phyloP scores from a whole-genome alignment of 2,113 vertebrate genomes.

The Struthidea cinerea region DNA sequence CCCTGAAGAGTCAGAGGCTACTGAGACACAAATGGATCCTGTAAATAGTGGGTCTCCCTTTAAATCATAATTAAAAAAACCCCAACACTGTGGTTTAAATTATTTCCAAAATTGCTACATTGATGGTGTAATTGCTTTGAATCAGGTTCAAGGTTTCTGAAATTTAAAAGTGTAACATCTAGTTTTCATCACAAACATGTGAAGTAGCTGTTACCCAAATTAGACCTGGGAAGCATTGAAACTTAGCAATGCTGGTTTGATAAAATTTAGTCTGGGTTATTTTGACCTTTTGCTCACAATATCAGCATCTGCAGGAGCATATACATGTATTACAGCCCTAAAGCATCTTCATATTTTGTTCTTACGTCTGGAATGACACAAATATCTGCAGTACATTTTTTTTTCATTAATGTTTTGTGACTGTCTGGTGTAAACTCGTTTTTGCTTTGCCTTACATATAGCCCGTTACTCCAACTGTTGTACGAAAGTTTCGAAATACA shows the following conservation, averaged over 20 bases:
- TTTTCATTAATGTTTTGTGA: neutral
- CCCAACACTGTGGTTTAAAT: neutral
- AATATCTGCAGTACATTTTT: neutral
- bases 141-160: neutral
- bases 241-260: neutral
- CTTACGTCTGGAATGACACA: neutral
- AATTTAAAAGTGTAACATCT: neutral
- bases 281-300: neutral
- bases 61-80: neutral
- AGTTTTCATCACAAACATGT: neutral
- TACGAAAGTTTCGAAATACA: conserved; percentile 76
- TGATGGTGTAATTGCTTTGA: neutral
- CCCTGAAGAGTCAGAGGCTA: neutral
- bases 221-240: neutral
- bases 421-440: neutral
- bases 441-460: conserved; percentile 45
- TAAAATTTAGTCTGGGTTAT: neutral
- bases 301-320: neutral
- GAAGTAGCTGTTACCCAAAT: neutral
- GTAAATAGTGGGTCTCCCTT: neutral
- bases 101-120: neutral
- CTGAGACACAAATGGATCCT: neutral
- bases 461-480: conserved; percentile 72
- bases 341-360: neutral
- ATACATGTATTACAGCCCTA: neutral